Conservation (phyloP, 2,888 invertebrate species). For the Petrolisthes cinctipes region DNA sequence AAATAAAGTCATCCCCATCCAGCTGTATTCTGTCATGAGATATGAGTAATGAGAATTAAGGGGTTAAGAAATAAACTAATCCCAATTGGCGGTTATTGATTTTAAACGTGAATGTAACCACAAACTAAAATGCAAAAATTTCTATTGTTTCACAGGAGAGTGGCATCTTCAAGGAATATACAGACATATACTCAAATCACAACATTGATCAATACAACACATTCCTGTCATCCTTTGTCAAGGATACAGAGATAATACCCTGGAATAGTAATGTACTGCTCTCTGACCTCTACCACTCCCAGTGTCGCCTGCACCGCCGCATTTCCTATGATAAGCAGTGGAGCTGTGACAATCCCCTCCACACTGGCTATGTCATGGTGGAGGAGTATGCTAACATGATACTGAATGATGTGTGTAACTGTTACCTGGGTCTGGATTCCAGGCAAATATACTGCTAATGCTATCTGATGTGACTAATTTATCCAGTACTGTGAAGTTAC, state of each 20-base stretch:
- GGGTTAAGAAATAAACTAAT: no score
- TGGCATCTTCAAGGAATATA: slow-evolving; percentile 34
- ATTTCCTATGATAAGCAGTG: slow-evolving; percentile 33
- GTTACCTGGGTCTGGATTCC: slow-evolving; percentile 17
- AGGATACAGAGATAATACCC: slow-evolving; percentile 9
- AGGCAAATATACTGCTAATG: background rate
- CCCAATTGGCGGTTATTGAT: no score
- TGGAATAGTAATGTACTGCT: slow-evolving; percentile 48
- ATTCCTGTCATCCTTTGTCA: background rate
- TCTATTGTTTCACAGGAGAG: slow-evolving; percentile 21
- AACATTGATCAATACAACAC: slow-evolving; percentile 44
- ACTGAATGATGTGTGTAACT: slow-evolving; percentile 44
- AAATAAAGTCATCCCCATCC: no score
- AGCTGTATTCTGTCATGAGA: no score
- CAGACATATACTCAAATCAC: slow-evolving; percentile 31
- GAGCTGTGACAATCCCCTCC: slow-evolving; percentile 43
- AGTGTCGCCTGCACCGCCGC: slow-evolving; percentile 11
- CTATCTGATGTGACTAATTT: background rate
- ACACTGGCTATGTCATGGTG: slow-evolving; percentile 40
- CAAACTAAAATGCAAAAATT: no score
- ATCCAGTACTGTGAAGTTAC: background rate
- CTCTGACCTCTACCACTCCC: slow-evolving; percentile 24
- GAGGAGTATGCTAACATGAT: slow-evolving; percentile 41
- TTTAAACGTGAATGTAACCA: no score
- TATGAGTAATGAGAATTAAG: no score